phyloP scores from a whole-genome alignment of 2,113 vertebrate genomes.

The Condylura cristata region DNA sequence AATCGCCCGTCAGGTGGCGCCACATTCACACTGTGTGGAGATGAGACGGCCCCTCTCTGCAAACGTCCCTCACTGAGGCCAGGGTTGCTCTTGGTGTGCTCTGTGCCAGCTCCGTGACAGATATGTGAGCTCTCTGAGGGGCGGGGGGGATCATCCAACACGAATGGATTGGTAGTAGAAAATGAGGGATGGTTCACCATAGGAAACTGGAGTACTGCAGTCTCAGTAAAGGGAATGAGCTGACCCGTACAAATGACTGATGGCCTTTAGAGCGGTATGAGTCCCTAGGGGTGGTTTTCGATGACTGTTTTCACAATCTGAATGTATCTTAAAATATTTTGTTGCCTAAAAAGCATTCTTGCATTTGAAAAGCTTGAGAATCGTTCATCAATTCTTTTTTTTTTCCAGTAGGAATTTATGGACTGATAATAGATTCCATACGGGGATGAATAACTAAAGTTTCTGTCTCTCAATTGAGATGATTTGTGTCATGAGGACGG shows the following conservation, averaged over 20 bases:
- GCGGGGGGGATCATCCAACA: background rate
- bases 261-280: background rate
- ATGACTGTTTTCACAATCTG: background rate
- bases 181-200: background rate
- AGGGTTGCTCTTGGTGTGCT: too few relatives aligned
- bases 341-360: background rate
- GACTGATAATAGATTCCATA: constrained; percentile 18
- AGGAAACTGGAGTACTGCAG: background rate
- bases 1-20: too few relatives aligned
- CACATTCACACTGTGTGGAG: too few relatives aligned
- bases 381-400: background rate
- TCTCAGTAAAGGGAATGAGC: background rate
- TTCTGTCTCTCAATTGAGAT: constrained; percentile 34
- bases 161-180: background rate
- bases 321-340: constrained; percentile 6
- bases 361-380: constrained; percentile 25
- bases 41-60: too few relatives aligned
- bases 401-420: background rate
- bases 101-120: too few relatives aligned
- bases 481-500: background rate
- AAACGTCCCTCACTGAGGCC: too few relatives aligned
- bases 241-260: background rate
- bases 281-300: background rate
- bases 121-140: too few relatives aligned
- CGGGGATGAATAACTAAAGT: background rate